These are phyloP conservation scores for Protosalanx chinensis DNA, from an alignment of 2,797 vertebrate species.

Conservation along the genomic window DNA sequence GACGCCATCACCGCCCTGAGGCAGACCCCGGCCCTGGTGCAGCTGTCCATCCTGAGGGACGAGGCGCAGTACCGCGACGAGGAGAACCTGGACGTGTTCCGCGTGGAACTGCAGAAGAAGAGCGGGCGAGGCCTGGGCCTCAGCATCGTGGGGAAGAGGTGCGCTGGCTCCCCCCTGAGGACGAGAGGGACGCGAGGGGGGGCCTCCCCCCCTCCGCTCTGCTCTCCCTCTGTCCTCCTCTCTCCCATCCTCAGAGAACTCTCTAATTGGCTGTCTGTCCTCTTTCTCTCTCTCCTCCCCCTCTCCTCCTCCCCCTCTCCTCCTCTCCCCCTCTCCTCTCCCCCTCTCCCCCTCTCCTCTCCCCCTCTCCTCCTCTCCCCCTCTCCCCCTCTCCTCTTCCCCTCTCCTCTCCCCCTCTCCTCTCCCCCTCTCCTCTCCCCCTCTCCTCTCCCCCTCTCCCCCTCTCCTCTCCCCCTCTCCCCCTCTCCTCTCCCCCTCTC, in stretches of 20 bases:
- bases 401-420: background rate
- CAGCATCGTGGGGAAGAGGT: conserved; percentile 88
- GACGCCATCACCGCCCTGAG: conserved; percentile 88
- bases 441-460: background rate
- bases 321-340: background rate
- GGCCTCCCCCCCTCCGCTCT: too few species aligned
- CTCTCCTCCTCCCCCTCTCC: background rate
- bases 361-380: too few species aligned
- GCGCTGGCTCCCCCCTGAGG: conserved; percentile 2
- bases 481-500: background rate
- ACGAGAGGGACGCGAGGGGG: background rate
- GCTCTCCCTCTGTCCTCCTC: background rate
- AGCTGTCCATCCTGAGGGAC: conserved; percentile 83
- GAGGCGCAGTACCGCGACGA: conserved; percentile 86
- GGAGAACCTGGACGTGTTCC: conserved; percentile 85
- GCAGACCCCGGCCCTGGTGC: conserved; percentile 85
- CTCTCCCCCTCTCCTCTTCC: too few species aligned
- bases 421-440: background rate
- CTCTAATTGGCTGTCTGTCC: too few species aligned
- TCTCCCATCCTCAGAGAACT: too few species aligned
- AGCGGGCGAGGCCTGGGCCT: conserved; percentile 84
- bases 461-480: background rate
- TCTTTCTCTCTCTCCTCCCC: background rate
- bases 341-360: too few species aligned
- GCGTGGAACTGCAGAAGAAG: conserved; percentile 88